Evolutionary conservation across 2,113 vertebrate genomes (phyloP), one percentile per base, ranked within the genome.

Genomic region (Corvus cornix): DNA sequence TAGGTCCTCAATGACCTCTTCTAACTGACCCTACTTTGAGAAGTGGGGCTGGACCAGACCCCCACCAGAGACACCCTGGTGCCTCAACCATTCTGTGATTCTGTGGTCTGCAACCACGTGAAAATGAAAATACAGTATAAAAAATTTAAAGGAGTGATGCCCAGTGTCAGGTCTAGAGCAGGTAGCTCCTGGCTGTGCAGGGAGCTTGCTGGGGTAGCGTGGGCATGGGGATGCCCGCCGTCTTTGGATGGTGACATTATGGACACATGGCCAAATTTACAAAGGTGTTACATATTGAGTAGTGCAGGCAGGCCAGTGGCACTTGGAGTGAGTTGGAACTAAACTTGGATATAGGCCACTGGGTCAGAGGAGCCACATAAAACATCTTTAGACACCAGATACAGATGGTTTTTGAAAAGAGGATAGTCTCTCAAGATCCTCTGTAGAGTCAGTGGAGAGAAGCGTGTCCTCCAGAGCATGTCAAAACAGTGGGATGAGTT

Each of bases 221-320:
- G 59, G 19, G 10, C 13, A 3, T 20, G 10, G 52, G 12, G 10
- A 10, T 35, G 9, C 16, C 33, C 67, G 21, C 28, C 1, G 0
- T 16, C 41, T 52, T 28, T 67, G 39, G 60, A 18, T 26, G 11
- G 13, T 66, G 44, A 31, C 13, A 1, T 24, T 23, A 33, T 68
- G 37, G 76, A 44, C 31, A 33, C 0, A 0, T 8, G 51, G n/a
- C 26, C 26, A 13, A 37, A 21, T 72, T 72, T 72, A n/a, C 46
- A 44, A 18, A 28, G 39, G 15, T 48, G 4, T 79, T 76, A 22
- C 0, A 0, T 28, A 7, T 2, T 4, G 46, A 30, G 13, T 52
- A 35, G 59, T 14, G 31, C 31, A n/a, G 24, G 13, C 19, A 35
- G 72, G 27, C 33, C 46, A 23, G 31, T 7, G 33, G 60, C 37